phyloP scores from a whole-genome alignment of 2,113 vertebrate genomes.

The Helogale parvula region DNA sequence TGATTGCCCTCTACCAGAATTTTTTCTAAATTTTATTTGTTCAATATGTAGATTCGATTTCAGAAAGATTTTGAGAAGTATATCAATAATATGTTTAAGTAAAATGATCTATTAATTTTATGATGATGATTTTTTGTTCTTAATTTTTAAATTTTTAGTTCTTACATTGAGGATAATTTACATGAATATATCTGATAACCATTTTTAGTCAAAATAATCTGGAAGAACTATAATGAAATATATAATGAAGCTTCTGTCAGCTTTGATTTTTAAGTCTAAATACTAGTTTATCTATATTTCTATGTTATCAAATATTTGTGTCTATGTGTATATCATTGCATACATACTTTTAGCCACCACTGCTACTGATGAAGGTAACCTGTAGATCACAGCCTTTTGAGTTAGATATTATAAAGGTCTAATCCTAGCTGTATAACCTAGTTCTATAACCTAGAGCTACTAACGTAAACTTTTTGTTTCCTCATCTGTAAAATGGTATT shows the following conservation, averaged over 20 bases:
- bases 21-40: neutral
- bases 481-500: neutral
- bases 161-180: neutral
- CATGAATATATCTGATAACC: neutral
- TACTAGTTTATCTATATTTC: neutral
- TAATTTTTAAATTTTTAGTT: neutral
- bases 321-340: neutral
- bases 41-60: neutral
- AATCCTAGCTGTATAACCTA: neutral
- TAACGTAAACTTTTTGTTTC: slow-evolving; percentile 16
- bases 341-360: neutral
- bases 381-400: neutral
- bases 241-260: neutral
- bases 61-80: neutral
- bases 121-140: neutral
- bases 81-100: neutral
- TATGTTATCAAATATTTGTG: neutral
- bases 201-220: neutral
- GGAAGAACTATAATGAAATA: neutral
- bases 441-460: neutral
- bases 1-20: neutral
- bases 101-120: neutral
- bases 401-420: neutral
- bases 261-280: neutral
- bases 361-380: neutral